Base-by-base conservation (phyloP, 2,113 vertebrate genomes). In the Bothrops jararaca region DNA sequence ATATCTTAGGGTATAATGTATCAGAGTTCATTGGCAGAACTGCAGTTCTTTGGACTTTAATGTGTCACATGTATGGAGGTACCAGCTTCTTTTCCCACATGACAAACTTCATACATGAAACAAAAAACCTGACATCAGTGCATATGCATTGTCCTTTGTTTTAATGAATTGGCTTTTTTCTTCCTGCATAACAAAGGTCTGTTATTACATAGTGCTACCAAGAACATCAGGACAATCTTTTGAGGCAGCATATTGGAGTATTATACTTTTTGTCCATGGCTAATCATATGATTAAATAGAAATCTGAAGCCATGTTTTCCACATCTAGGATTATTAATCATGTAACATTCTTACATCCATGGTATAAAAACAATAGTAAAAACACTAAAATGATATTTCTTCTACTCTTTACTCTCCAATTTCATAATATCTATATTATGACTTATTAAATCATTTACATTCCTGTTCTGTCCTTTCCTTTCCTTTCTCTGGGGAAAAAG, bases 361-460 rank as follows among this genome's bases (percentile, higher is more conserved):
- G 13, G 8, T 0, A 86, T 13, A 89, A 26, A 48, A 45, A 45
- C 5, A 45, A 18, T 45, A 22, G 94, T 85, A 91, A 54, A 24
- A 90, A 93, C 64, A 93, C 80, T 1, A 48, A 86, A 88, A 7
- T 50, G 2, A 93, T 95, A 94, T 94, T 95, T 26, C 0, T 7
- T 92, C 48, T 34, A 56, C 5, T 94, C 50, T 93, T 92, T 8
- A 0, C 22, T 94, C 91, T 95, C 85, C 91, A 0, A 56, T 74
- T 95, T 96, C 95, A 95, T 93, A 93, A 57, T 86, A 64, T 53
- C 92, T 86, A 58, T 64, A 64, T 89, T 89, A 80, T 23, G 2
- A 48, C 23, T 93, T 92, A 87, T 91, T 90, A 92, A 95, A 60
- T 9, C 60, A 6, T n/a, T 2, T 54, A n/a, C 89, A 88, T n/a